Conservation (phyloP, 2,113 vertebrate genomes). For the Antennarius striatus region DNA sequence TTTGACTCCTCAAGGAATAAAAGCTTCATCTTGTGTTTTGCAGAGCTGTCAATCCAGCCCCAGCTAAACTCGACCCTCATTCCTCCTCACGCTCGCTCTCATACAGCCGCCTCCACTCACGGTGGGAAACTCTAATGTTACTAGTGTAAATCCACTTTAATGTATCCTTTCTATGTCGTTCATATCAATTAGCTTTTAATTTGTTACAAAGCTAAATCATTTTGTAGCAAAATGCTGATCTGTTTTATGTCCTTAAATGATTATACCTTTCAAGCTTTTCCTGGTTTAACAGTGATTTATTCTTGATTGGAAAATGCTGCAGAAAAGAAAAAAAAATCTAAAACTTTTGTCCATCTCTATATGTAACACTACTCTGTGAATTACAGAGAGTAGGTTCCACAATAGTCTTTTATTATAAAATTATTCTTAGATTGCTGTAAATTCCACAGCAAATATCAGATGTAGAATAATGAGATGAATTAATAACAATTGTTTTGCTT, state of each 20-base stretch:
- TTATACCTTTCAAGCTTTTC: too few species aligned
- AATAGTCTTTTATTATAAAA: background rate
- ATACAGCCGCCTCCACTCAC: constrained; percentile 88
- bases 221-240: too few species aligned
- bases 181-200: background rate
- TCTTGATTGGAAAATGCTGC: too few species aligned
- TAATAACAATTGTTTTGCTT: too few species aligned
- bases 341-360: background rate
- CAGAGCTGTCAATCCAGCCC: constrained; percentile 96
- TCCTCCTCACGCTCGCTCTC: constrained; percentile 93
- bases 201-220: background rate
- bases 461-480: too few species aligned
- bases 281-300: too few species aligned
- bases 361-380: background rate
- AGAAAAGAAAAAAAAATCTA: background rate
- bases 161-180: background rate
- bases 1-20: constrained; percentile 14
- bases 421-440: background rate
- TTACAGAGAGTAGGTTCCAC: background rate
- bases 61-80: constrained; percentile 94
- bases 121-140: constrained; percentile 53
- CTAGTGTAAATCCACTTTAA: background rate
- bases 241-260: too few species aligned
- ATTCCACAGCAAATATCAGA: too few species aligned
- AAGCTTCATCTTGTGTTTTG: constrained; percentile 32